phyloP scores from a whole-genome alignment of 1,140 invertebrate genomes.

The Agrypnia vestita region DNA sequence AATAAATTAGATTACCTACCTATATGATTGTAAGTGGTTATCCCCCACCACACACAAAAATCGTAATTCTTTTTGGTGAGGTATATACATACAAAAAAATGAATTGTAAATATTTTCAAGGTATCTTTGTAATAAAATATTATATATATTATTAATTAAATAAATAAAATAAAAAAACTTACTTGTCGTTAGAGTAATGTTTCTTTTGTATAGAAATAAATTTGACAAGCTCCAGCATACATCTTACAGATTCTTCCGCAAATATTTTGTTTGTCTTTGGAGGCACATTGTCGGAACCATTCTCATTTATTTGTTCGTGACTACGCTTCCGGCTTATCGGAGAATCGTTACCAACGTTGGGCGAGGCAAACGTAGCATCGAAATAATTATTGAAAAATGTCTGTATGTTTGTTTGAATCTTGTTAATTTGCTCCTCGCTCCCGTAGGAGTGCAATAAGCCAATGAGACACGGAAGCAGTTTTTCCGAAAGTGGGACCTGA shows the following conservation, averaged over 20 bases:
- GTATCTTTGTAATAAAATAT: too few relatives aligned
- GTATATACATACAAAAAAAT: too few relatives aligned
- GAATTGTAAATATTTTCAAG: too few relatives aligned
- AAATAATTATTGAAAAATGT: conserved; percentile 63
- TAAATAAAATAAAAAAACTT: too few relatives aligned
- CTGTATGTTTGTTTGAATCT: conserved; percentile 64
- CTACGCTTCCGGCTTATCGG: neutral
- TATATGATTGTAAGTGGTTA: too few relatives aligned
- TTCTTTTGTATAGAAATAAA: conserved; percentile 53
- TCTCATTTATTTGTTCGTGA: neutral
- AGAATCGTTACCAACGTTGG: neutral
- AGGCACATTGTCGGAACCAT: neutral
- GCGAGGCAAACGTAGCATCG: conserved; percentile 36
- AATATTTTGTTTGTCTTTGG: conserved; percentile 24
- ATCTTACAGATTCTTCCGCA: conserved; percentile 49
- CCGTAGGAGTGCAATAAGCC: conserved; percentile 65
- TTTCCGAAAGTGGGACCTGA: conserved; percentile 63
- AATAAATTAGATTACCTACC: too few relatives aligned
- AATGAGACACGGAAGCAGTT: conserved; percentile 65
- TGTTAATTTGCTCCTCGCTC: conserved; percentile 61
- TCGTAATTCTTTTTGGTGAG: too few relatives aligned
- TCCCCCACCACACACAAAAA: too few relatives aligned
- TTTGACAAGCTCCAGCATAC: conserved; percentile 55
- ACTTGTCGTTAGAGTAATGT: conserved; percentile 10
- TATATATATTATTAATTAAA: too few relatives aligned